A percentile compares a stretch with the other conserved stretches of the same genome.
Conservation (phyloP, 2,113 vertebrate species). For the Zosterops lateralis region DNA sequence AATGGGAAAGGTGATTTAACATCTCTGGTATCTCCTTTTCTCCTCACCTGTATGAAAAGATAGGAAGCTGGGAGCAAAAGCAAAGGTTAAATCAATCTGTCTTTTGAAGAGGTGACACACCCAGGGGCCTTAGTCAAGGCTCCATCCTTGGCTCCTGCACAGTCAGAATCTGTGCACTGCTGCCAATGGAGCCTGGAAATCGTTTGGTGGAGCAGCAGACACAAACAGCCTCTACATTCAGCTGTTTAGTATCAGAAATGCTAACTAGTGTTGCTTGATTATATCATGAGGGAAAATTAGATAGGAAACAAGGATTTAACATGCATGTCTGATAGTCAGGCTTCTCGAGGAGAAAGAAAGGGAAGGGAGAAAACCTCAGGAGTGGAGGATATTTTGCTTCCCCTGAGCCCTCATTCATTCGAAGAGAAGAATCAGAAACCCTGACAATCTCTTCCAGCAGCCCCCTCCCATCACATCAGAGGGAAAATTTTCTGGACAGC, state of each 20-base stretch:
- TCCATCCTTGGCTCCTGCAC: not conserved
- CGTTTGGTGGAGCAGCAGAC: not conserved
- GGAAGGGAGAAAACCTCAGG: not conserved
- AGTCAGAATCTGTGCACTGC: not conserved
- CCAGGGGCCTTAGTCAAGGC: not conserved
- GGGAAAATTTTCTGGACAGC: not conserved
- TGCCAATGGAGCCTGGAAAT: not conserved
- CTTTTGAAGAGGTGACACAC: not conserved
- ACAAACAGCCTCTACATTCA: not conserved
- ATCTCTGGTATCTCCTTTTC: no score
- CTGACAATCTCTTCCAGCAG: not conserved
- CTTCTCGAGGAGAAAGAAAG: not conserved
- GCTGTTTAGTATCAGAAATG: not conserved
- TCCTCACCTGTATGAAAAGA: not conserved
- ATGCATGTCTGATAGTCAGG: not conserved
- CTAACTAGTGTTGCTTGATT: not conserved
- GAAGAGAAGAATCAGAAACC: not conserved
- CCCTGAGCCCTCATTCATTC: not conserved
- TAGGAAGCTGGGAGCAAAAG: not conserved
- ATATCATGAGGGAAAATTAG: not conserved
- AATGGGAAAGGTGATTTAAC: not conserved
- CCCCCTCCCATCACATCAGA: not conserved
- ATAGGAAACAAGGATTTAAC: not conserved
- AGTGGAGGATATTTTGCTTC: not conserved
- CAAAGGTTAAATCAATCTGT: not conserved